Conservation (phyloP, 2,888 invertebrate species). For the Mimumesa dahlbomi region DNA sequence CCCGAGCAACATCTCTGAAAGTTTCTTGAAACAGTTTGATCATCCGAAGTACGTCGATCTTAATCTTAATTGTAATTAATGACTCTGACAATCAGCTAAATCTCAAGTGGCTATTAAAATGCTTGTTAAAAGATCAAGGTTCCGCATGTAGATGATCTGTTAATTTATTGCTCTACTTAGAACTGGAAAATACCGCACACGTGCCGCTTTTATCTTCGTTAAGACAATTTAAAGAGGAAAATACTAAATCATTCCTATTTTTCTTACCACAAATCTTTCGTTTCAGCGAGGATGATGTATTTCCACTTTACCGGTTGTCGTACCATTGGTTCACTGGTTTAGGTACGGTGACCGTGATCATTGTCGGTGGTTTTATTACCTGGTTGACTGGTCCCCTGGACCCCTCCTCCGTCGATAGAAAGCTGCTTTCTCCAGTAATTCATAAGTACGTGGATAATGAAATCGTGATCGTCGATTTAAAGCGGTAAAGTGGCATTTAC, state of each 20-base stretch:
- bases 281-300: constrained; percentile 81
- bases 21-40: constrained; percentile 70
- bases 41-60: constrained; percentile 46
- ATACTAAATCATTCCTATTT: neutral
- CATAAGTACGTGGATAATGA: constrained; percentile 78
- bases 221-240: neutral
- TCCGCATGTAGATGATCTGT: neutral
- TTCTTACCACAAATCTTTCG: neutral
- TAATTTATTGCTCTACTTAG: neutral
- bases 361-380: constrained; percentile 86
- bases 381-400: constrained; percentile 82
- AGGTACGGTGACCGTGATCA: constrained; percentile 85
- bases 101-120: constrained; percentile 3
- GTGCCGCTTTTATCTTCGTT: neutral
- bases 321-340: constrained; percentile 92
- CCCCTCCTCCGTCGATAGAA: constrained; percentile 82
- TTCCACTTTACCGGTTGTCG: constrained; percentile 89
- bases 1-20: constrained; percentile 74
- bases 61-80: constrained; percentile 10
- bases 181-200: no score
- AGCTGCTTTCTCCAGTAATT: constrained; percentile 84
- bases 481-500: neutral
- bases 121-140: neutral
- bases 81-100: constrained; percentile 22
- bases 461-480: neutral